Conservation (phyloP, 2,888 invertebrate genomes). For the Tetrapedia diversipes region DNA sequence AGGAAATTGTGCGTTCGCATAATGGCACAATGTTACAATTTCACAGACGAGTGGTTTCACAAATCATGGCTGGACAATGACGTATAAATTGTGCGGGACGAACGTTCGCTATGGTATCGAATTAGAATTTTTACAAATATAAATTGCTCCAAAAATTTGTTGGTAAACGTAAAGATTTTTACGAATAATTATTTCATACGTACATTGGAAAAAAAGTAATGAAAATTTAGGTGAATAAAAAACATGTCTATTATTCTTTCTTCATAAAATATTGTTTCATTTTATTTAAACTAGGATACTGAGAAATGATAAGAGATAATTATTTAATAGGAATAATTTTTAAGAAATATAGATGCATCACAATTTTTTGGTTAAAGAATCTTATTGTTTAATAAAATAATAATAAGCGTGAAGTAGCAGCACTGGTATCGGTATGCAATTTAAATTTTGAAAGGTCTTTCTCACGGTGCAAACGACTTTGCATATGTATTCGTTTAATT, state of each 20-base stretch:
- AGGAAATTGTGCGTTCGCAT: conserved; percentile 2
- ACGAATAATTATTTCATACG: neutral
- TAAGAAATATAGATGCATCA: too few species aligned
- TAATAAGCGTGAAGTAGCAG: too few species aligned
- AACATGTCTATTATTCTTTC: neutral
- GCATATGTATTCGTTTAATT: neutral
- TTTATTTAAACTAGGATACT: too few species aligned
- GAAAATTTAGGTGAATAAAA: neutral
- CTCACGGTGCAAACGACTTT: neutral
- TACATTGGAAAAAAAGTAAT: neutral
- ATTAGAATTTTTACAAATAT: too few species aligned
- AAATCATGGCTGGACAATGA: conserved; percentile 12
- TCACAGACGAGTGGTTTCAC: conserved; percentile 10
- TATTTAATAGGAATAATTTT: too few species aligned
- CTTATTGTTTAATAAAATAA: too few species aligned
- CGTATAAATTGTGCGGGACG: conserved; percentile 11
- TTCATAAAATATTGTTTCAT: neutral
- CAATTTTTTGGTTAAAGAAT: neutral
- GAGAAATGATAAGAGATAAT: too few species aligned
- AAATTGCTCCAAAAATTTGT: too few species aligned
- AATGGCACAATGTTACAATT: conserved; percentile 29
- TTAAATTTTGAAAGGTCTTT: neutral
- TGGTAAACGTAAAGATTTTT: too few species aligned
- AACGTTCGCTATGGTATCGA: too few species aligned
- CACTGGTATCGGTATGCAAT: too few species aligned